phyloP scores from a whole-genome alignment of 2,888 invertebrate genomes.

The Spisula subtruncata region DNA sequence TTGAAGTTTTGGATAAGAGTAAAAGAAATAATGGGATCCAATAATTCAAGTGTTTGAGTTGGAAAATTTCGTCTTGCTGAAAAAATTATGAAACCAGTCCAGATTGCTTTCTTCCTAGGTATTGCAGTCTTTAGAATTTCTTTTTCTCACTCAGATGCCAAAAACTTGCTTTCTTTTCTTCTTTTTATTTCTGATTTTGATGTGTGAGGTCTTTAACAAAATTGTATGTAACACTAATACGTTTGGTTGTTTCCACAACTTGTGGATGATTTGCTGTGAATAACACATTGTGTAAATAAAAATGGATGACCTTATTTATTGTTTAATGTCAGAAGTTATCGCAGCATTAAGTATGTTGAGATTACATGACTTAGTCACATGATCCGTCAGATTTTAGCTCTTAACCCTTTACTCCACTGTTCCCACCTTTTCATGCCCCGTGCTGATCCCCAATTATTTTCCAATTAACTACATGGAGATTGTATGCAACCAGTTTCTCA shows the following conservation, averaged over 20 bases:
- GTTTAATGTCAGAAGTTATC: background rate
- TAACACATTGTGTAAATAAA: background rate
- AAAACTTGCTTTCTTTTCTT: background rate
- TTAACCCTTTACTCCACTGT: no score
- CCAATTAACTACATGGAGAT: no score
- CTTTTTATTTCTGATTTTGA: background rate
- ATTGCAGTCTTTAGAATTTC: slow-evolving; percentile 13
- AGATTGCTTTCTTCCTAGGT: slow-evolving; percentile 16
- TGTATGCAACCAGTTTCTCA: no score
- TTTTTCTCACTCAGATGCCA: background rate
- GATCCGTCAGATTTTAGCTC: background rate
- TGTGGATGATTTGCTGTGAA: slow-evolving; percentile 22
- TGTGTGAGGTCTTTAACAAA: slow-evolving; percentile 24
- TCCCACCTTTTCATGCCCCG: no score
- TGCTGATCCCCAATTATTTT: no score
- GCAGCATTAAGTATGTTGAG: background rate
- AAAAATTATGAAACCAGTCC: slow-evolving; percentile 5
- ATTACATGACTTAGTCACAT: background rate
- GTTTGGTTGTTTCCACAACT: background rate
- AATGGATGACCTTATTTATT: background rate
- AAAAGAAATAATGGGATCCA: background rate
- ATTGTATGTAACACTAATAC: slow-evolving; percentile 18
- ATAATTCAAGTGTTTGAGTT: background rate
- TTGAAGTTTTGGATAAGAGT: no score
- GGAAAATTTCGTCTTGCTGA: background rate